Base-by-base conservation (phyloP, 2,888 invertebrate species). In the Hemicrepidius hirtus region DNA sequence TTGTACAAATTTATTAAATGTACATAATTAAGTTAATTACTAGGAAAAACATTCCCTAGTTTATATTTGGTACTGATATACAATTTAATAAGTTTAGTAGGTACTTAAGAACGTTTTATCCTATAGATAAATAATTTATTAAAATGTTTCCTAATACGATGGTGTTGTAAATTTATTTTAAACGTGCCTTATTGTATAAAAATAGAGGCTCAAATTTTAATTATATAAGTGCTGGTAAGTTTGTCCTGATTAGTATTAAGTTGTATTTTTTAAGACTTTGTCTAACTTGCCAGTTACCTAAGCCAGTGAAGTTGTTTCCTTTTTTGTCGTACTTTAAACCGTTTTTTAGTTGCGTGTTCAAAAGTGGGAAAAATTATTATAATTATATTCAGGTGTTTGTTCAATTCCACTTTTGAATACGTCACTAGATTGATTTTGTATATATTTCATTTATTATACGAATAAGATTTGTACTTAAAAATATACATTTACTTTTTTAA, bases 181-280 rank as follows among this genome's bases (percentile, higher is more conserved):
- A 20, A 18, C 53, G 65, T 65, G 65, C 65, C 65, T 65, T 65
- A 65, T 37, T 18, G 65, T 64, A 50, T 64, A 49, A 64, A 53
- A 49, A 53, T n/a, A 53, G 12, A 10, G 53, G 57, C 32, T 37
- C 28, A 20, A 37, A 57, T 20, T 57, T 10, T 37, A 18, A n/a
- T 41, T 40, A 66, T 21, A 44, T 44, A 57, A 60, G 32, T 60
- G 37, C 63, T 72, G 72, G 68, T 46, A 49, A 72, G 72, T 55
- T 72, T 68, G 41, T 72, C 72, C 72, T 72, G 72, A 72, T 72
- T 72, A 72, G 67, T 40, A 44, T 44, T 72, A 67, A 72, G 67
- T 37, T 53, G 20, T 57, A 68, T 35, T 71, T n/a, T 28, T 49
- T 72, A 72, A 72, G 68, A 68, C 65, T 64, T 40, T 55, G 18